Evolutionary conservation across 2,888 invertebrate genomes (phyloP).

Genomic region (Amiota communis): DNA sequence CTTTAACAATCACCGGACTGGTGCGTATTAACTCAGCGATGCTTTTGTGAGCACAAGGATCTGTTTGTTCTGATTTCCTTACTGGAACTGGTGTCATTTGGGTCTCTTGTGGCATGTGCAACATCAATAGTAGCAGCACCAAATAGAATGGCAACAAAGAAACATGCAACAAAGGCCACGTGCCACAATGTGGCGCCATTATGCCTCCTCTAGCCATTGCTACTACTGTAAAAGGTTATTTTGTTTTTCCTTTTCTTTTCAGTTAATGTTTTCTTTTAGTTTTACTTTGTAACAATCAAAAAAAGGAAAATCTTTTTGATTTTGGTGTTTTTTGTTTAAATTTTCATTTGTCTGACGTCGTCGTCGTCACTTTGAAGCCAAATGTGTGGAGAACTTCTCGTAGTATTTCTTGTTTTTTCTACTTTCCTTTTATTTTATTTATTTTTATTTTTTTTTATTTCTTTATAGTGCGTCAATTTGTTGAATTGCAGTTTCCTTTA

Average conservation of each 20-base stretch:
- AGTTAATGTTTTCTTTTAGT: neutral
- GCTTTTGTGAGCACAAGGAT: constrained; percentile 69
- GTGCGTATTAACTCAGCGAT: constrained; percentile 71
- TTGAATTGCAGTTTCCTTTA: no score
- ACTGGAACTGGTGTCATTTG: constrained; percentile 32
- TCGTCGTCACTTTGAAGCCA: no score
- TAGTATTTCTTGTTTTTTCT: no score
- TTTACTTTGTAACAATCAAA: neutral
- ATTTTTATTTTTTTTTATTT: no score
- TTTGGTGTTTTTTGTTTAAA: neutral
- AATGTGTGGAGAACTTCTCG: no score
- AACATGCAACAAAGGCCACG: no score
- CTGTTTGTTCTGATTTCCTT: constrained; percentile 24
- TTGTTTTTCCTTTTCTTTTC: neutral
- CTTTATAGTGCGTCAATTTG: no score
- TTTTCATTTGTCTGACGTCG: neutral
- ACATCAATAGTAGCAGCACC: constrained; percentile 47
- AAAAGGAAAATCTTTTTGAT: neutral
- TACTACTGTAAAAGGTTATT: constrained; percentile 4
- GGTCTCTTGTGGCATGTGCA: constrained; percentile 36
- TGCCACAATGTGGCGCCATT: neutral
- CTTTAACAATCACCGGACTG: constrained; percentile 72
- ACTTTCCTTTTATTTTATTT: no score
- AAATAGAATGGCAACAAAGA: constrained; percentile 5
- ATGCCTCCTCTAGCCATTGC: neutral